Percentiles rank a stretch among this genome's conserved stretches.
Conservation (phyloP, 1,140 invertebrate genomes). For the Listronotus oregonensis region DNA sequence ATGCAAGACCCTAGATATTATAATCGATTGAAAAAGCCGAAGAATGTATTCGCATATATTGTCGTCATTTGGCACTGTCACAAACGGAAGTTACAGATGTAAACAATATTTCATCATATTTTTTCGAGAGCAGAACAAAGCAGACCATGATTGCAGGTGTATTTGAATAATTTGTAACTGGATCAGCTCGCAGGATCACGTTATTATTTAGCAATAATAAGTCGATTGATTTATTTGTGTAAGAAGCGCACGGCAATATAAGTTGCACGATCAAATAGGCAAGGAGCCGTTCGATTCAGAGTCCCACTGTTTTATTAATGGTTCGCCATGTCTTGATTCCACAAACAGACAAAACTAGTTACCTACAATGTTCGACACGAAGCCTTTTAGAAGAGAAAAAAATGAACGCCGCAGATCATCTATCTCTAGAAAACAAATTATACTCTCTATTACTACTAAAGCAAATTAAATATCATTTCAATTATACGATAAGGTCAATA, state of each 20-base stretch:
- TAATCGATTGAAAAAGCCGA: no score
- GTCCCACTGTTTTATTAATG: constrained; percentile 53
- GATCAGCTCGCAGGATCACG: constrained; percentile 30
- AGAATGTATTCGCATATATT: no score
- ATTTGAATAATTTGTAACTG: constrained; percentile 38
- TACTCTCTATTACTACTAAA: no score
- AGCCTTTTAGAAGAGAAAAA: background rate
- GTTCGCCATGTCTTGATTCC: constrained; percentile 43
- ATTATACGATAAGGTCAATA: no score
- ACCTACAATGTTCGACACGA: constrained; percentile 31
- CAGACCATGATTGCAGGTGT: constrained; percentile 30
- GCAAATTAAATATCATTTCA: no score
- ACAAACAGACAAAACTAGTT: constrained; percentile 48
- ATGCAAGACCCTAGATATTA: no score
- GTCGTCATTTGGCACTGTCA: no score
- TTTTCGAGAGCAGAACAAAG: constrained; percentile 13
- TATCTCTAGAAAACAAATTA: background rate
- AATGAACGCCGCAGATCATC: constrained; percentile 4
- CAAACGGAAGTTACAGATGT: constrained; percentile 20
- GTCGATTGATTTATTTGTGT: constrained; percentile 45
- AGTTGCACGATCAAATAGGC: constrained; percentile 45
- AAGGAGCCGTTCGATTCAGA: constrained; percentile 48
- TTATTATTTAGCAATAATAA: constrained; percentile 44
- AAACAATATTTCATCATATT: constrained; percentile 24
- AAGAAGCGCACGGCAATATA: constrained; percentile 39